Evolutionary conservation across 2,888 invertebrate species (phyloP), one percentile per base, ranked within the genome.

Genomic region (Acanthopleura granulata): DNA sequence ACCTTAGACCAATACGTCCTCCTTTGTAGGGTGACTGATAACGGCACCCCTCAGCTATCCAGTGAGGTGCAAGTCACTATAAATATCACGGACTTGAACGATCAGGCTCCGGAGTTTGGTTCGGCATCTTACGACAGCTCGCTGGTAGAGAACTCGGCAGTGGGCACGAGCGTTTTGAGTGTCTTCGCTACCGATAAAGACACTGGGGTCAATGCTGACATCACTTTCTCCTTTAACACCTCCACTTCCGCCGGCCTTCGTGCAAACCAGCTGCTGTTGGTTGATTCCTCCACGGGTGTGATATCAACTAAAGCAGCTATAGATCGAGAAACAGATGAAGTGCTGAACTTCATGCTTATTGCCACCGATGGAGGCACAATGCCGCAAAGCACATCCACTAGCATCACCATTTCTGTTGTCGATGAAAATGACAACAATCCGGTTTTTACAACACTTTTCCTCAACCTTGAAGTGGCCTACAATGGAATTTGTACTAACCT

Each of bases 351-450:
- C 75, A 74, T 72, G 12, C 72, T 97, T 0, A 95, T 96, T 89
- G 97, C 97, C 1, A 95, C 95, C 87, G 98, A 98, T 91, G 94
- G 94, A 78, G 98, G 97, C 0, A 93, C 94, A 80, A 96, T 97
- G 12, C 94, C 95, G 74, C 92, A 97, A 66, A 96, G 97, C 49
- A 95, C 95, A 80, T 97, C 97, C 4, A 94, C 97, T 77, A 97
- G 82, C 0, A 81, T 84, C 12, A 81, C 79, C 22, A 80, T 87
- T 27, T 81, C 78, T 0, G 80, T 88, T 11, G 79, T 75, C 16
- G 86, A 87, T 57, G 79, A 74, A 72, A 87, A 88, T 74, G 85
- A 86, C 75, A 85, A 88, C 75, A 75, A 62, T 50, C 87, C 87
- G 11, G 74, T 80, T 27, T 86, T 87, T 73, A 74, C 73, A 9